These are phyloP conservation scores for Xyrichtys novacula DNA, from an alignment of 2,797 vertebrate genomes.

Conservation along the genomic window DNA sequence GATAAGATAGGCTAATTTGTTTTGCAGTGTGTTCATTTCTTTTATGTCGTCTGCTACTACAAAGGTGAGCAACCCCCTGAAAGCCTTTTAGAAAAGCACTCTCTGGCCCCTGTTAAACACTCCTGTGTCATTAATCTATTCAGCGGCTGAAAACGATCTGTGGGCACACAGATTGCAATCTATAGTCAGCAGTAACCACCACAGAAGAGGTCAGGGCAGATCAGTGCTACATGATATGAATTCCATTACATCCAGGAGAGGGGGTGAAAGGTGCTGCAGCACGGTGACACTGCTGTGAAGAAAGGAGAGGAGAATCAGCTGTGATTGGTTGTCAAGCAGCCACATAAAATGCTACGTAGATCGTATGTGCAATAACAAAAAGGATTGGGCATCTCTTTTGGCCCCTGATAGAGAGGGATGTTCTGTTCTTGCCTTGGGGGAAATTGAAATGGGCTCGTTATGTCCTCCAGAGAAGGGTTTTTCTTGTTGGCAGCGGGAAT, in stretches of 20 bases:
- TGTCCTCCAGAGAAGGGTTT: constrained; percentile 26
- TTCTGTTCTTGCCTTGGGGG: constrained; percentile 47
- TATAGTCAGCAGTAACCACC: constrained; percentile 35
- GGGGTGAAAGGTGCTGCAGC: constrained; percentile 22
- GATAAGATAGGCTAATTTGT: constrained; percentile 51
- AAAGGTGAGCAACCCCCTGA: constrained; percentile 39
- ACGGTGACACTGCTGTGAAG: constrained; percentile 9
- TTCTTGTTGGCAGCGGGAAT: constrained; percentile 29
- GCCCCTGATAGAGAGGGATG: constrained; percentile 32
- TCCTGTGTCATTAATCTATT: constrained; percentile 49
- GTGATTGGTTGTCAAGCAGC: constrained; percentile 37
- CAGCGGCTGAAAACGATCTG: constrained; percentile 45
- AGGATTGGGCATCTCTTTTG: constrained; percentile 26
- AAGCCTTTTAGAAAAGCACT: constrained; percentile 17
- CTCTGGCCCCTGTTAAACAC: constrained; percentile 35
- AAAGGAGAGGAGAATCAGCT: constrained; percentile 34
- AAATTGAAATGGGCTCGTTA: constrained; percentile 30
- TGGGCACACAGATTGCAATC: constrained; percentile 44
- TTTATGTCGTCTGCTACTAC: constrained; percentile 34
- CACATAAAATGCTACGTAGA: constrained; percentile 26
- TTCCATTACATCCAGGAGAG: constrained; percentile 49
- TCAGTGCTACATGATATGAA: constrained; percentile 51
- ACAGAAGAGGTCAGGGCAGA: constrained; percentile 56
- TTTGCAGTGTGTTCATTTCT: constrained; percentile 52
- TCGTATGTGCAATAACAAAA: constrained; percentile 34